These are phyloP conservation scores for Caenorhabditis inopinata DNA, from an alignment of 1,140 invertebrate genomes.

Conservation along the genomic window DNA sequence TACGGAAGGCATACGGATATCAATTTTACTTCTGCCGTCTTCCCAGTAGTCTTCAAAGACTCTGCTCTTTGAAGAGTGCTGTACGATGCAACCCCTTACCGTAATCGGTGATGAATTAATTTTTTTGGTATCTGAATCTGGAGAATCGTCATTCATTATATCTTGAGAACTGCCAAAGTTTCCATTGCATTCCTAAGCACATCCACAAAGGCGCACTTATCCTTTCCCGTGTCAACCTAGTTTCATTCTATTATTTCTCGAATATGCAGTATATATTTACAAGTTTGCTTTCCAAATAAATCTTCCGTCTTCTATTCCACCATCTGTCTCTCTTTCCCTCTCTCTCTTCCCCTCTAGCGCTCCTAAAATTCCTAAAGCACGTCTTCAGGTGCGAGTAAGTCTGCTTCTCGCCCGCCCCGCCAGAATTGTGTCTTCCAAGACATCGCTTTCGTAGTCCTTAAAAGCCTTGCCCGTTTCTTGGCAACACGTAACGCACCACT, in stretches of 20 bases:
- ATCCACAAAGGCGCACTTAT: not conserved
- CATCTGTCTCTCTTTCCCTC: not conserved
- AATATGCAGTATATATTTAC: constrained; percentile 9
- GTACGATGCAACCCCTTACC: no score
- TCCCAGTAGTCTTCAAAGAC: no score
- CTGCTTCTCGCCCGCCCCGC: not conserved
- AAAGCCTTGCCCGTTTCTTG: not conserved
- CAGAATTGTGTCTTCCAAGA: not conserved
- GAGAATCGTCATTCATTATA: no score
- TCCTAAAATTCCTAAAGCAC: not conserved
- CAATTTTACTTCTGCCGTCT: no score
- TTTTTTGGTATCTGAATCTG: no score
- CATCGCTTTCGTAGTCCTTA: not conserved
- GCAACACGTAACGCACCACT: no score
- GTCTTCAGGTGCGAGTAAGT: constrained; percentile 27
- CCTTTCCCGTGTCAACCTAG: not conserved
- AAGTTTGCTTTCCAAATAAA: constrained; percentile 19
- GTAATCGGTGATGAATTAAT: no score
- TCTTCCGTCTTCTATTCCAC: no score
- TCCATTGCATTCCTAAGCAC: no score
- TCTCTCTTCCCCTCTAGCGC: not conserved
- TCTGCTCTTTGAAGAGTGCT: no score
- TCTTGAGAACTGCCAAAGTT: no score
- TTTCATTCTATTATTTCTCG: constrained; percentile 9
- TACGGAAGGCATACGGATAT: no score